phyloP scores from a whole-genome alignment of 2,888 invertebrate species.

The Drosophila vallismaia region DNA sequence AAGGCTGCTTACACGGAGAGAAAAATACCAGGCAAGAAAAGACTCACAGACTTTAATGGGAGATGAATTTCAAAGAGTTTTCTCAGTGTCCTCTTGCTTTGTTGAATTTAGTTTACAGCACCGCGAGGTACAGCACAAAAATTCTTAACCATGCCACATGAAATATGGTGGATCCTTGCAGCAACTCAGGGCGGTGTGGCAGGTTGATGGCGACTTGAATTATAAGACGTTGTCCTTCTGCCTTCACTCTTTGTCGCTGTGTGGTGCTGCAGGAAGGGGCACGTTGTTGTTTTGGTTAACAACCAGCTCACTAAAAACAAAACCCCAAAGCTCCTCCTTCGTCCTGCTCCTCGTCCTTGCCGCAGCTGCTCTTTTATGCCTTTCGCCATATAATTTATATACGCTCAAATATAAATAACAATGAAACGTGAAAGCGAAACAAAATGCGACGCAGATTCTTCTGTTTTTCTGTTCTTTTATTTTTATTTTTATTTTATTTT shows the following conservation, averaged over 20 bases:
- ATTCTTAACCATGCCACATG: constrained; percentile 73
- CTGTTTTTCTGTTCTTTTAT: constrained; percentile 11
- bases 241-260: constrained; percentile 35
- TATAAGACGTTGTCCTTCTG: constrained; percentile 67
- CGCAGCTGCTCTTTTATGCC: constrained; percentile 62
- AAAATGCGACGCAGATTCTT: constrained; percentile 36
- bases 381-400: constrained; percentile 57
- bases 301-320: constrained; percentile 31
- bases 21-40: too few species aligned
- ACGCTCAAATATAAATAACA: constrained; percentile 56
- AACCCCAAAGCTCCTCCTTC: constrained; percentile 1
- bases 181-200: too few species aligned
- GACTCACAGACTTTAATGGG: too few species aligned
- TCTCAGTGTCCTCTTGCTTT: constrained; percentile 11
- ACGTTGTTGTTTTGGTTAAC: constrained; percentile 18
- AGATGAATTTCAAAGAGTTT: neutral
- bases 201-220: constrained; percentile 36
- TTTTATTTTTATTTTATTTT: constrained; percentile 38
- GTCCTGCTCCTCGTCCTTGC: neutral
- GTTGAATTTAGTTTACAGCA: constrained; percentile 55
- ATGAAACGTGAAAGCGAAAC: constrained; percentile 33
- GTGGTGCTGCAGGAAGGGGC: neutral
- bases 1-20: neutral
- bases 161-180: constrained; percentile 48
- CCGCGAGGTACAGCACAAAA: constrained; percentile 67